These are phyloP conservation scores for Oreohelix idahoensis DNA, from an alignment of 1,140 invertebrate genomes.

Conservation along the genomic window DNA sequence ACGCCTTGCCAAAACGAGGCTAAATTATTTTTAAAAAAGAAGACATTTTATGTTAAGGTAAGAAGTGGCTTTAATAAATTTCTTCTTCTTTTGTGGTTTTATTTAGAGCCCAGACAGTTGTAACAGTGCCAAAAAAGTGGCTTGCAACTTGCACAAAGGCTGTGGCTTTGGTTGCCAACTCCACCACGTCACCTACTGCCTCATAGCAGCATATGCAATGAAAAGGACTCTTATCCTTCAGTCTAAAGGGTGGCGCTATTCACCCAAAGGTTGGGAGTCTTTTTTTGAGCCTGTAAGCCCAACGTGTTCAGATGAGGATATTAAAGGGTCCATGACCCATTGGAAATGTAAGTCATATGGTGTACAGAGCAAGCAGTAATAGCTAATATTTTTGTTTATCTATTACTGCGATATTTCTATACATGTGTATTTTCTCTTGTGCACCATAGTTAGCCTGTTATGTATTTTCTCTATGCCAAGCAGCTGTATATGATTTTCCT, in stretches of 20 bases:
- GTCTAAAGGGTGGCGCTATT: constrained; percentile 95
- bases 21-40: too few relatives aligned
- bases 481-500: too few relatives aligned
- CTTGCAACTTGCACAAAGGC: constrained; percentile 98
- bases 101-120: constrained; percentile 88
- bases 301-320: constrained; percentile 78
- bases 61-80: too few relatives aligned
- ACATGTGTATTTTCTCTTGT: too few relatives aligned
- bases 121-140: constrained; percentile 86
- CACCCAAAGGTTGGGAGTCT: constrained; percentile 92
- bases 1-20: too few relatives aligned
- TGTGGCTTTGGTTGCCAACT: constrained; percentile 97
- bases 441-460: too few relatives aligned
- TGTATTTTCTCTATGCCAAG: too few relatives aligned
- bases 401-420: too few relatives aligned
- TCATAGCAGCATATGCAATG: constrained; percentile 95
- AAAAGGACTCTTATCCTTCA: constrained; percentile 94
- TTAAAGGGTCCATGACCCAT: constrained; percentile 49
- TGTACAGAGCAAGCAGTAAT: too few relatives aligned
- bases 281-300: constrained; percentile 94
- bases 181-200: constrained; percentile 97
- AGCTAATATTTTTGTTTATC: too few relatives aligned
- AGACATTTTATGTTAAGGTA: too few relatives aligned
- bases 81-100: not conserved
- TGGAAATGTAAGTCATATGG: constrained; percentile 64